Percentiles rank a stretch among this genome's conserved stretches.
phyloP scores from a whole-genome alignment of 2,113 vertebrate genomes.

The Dendropsophus ebraccatus region DNA sequence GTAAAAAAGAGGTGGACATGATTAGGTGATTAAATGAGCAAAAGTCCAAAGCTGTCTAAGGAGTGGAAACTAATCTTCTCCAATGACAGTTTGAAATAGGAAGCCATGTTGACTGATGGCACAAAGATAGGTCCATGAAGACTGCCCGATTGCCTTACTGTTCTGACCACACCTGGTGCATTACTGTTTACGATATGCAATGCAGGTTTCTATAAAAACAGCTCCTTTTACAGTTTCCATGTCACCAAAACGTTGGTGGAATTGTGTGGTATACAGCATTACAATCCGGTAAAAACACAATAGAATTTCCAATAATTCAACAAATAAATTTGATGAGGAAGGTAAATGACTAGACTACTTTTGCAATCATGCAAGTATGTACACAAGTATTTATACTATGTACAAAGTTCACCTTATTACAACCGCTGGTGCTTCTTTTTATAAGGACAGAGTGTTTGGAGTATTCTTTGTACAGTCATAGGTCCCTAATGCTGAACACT shows the following conservation, averaged over 20 bases:
- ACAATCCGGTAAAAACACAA: slow-evolving; percentile 30
- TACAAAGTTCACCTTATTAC: slow-evolving; percentile 43
- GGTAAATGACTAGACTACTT: slow-evolving; percentile 31
- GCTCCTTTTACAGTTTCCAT: not conserved
- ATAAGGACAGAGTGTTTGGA: not conserved
- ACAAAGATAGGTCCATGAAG: not conserved
- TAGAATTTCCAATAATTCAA: not conserved
- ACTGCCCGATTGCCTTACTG: not conserved
- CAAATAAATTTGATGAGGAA: not conserved
- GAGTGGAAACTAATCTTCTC: not conserved
- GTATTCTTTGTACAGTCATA: slow-evolving; percentile 26
- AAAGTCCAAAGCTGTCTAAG: not conserved
- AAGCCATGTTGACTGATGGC: not conserved
- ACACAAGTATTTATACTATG: slow-evolving; percentile 45
- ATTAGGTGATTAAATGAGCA: no score
- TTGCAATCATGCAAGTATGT: slow-evolving; percentile 42
- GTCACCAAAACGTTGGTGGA: slow-evolving; percentile 3
- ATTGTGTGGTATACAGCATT: not conserved
- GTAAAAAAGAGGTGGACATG: no score
- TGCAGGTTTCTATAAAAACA: not conserved
- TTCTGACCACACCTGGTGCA: not conserved
- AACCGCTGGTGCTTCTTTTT: slow-evolving; percentile 32
- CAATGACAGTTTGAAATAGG: not conserved
- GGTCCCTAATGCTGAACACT: slow-evolving; percentile 13
- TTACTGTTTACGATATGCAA: not conserved